Evolutionary conservation across 2,797 vertebrate genomes (phyloP), one percentile per base, ranked within the genome.

Genomic region (Aldrovandia affinis): DNA sequence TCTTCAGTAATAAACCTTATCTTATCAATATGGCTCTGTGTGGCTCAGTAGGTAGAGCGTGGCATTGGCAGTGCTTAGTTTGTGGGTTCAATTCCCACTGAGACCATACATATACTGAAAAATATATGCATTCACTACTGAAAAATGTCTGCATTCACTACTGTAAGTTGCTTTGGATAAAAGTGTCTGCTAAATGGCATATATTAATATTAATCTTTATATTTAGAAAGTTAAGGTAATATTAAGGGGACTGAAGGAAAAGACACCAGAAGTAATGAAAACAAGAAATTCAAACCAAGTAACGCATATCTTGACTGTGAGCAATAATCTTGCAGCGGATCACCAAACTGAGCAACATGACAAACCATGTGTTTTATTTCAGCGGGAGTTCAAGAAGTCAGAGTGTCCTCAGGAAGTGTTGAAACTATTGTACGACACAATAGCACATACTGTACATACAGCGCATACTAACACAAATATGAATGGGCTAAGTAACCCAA

Each of bases 381-480:
- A 70, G 54, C 82, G 54, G 78, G 84, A 42, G 86, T 87, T 89
- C 73, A 88, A 84, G 77, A 88, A 85, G 83, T 90, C 85, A 84
- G n/a, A 30, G 70, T 84, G 78, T 87, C 86, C 85, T 42, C 70
- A 85, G 61, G 73, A 85, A 88, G 86, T 87, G 82, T 83, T 81
- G 81, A 77, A 85, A 75, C 83, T 39, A 54, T 86, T 87, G 83
- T 80, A 89, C 86, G 82, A 85, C 79, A 86, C 85, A 88, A 89
- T 47, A 52, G n/a, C n/a, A n/a, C n/a, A n/a, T n/a, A n/a, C n/a
- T n/a, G n/a, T n/a, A n/a, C n/a, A n/a, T n/a, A n/a, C n/a, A 68
- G 52, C 14, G 39, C 12, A 9, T 10, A 65, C 61, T 81, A 55
- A 83, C 55, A 78, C 88, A 90, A 88, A 90, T 90, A 90, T 91